Base-by-base conservation (phyloP, 2,113 vertebrate genomes). In the Neolamprologus falcicula region DNA sequence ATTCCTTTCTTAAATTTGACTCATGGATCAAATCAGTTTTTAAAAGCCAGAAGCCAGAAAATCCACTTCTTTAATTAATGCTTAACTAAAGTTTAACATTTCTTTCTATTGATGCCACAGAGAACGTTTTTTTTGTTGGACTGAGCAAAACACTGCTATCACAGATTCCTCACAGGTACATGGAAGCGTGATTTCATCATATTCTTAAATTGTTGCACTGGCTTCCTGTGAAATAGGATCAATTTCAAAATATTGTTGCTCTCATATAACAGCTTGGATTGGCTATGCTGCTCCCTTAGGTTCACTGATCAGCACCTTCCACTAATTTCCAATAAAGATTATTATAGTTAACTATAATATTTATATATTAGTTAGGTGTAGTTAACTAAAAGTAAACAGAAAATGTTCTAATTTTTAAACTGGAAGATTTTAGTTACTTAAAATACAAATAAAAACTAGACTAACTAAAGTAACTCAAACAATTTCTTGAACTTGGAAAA, bases 201-300 rank as follows among this genome's bases (percentile, higher is more conserved):
- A 21, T 37, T 68, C 35, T 13, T 66, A 37, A 66, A 66, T 37
- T 37, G 61, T 66, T 68, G 35, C 63, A 40, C 63, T 1, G 63
- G 33, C 19, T 68, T 40, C 35, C 33, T 68, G 11, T 40, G 33
- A 68, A 40, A 68, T 40, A 68, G 63, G 33, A 68, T 68, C 7
- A 40, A 14, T 68, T 68, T 68, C 19, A 21, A 66, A 66, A 37
- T 21, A 40, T 68, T 21, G 63, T 68, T 68, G 63, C 63, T 68
- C 0, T 68, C 63, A 68, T 68, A 21, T 40, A 37, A 68, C 33
- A 21, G 33, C 19, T 68, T 40, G 33, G 11, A 40, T 5, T 40
- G 63, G 19, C 63, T 68, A 5, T 21, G 33, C 63, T 40, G 19
- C 33, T 68, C 19, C 19, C 11, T 2, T 0, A 68, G 3, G 19